phyloP scores from a whole-genome alignment of 1,140 invertebrate genomes.

The Manduca sexta region DNA sequence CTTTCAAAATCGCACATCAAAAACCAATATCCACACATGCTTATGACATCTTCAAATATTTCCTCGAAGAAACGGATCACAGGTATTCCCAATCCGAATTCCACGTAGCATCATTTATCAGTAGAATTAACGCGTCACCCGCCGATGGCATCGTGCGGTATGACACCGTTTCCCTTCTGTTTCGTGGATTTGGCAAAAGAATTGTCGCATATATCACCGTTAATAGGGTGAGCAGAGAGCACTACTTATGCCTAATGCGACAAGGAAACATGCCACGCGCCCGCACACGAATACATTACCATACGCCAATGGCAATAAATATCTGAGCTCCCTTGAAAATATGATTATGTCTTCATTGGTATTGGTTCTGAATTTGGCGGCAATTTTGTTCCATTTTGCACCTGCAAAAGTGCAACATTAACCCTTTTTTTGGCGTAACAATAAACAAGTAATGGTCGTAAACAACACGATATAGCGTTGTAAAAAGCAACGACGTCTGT shows the following conservation, averaged over 20 bases:
- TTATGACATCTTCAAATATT: slow-evolving; percentile 6
- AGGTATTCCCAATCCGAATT: slow-evolving; percentile 46
- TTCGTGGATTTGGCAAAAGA: slow-evolving; percentile 65
- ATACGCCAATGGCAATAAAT: slow-evolving; percentile 64
- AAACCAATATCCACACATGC: background rate
- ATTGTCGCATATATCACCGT: slow-evolving; percentile 70
- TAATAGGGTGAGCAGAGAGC: slow-evolving; percentile 71
- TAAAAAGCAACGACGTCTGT: slow-evolving; percentile 64
- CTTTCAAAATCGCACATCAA: no score
- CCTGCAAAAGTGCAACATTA: slow-evolving; percentile 45
- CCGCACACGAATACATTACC: slow-evolving; percentile 56
- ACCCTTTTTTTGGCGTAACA: slow-evolving; percentile 55
- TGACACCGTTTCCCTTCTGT: slow-evolving; percentile 61
- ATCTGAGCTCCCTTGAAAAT: slow-evolving; percentile 27
- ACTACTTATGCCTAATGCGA: slow-evolving; percentile 72
- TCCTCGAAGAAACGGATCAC: slow-evolving; percentile 18
- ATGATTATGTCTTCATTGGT: slow-evolving; percentile 19
- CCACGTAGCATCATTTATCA: slow-evolving; percentile 60
- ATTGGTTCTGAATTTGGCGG: no score
- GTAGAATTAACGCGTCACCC: slow-evolving; percentile 57
- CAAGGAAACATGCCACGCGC: slow-evolving; percentile 62
- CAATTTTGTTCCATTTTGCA: no score
- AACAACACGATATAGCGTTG: slow-evolving; percentile 48
- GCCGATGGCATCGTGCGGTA: slow-evolving; percentile 53
- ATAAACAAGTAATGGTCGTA: slow-evolving; percentile 56